Percentiles rank a stretch among this genome's conserved stretches.
phyloP scores from a whole-genome alignment of 2,797 vertebrate genomes.

The Phoebastria nigripes region DNA sequence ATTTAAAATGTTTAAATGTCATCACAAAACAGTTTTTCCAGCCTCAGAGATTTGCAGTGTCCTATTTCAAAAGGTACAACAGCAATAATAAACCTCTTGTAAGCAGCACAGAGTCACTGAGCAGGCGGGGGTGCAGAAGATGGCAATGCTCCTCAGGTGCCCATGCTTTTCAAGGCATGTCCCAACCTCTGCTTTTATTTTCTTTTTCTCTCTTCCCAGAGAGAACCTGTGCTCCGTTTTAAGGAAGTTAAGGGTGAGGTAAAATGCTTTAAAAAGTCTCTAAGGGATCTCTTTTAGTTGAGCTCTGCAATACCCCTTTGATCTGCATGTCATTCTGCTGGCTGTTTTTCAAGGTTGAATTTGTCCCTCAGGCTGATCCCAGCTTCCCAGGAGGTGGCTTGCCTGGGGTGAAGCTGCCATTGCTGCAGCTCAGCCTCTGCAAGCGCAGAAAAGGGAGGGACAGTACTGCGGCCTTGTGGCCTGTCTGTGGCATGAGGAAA shows the following conservation, averaged over 20 bases:
- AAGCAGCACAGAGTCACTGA: neutral
- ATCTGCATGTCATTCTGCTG: neutral
- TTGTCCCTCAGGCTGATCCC: neutral
- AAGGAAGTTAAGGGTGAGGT: neutral
- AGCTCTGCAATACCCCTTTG: neutral
- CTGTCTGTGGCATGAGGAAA: neutral
- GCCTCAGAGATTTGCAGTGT: neutral
- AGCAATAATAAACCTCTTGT: neutral
- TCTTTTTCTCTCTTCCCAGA: neutral
- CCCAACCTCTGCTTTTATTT: neutral
- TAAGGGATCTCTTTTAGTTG: neutral
- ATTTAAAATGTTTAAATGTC: neutral
- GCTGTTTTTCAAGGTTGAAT: neutral
- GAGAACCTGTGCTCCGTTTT: neutral
- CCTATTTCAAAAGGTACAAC: neutral
- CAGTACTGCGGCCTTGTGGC: neutral
- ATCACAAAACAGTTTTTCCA: neutral
- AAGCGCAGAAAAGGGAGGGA: neutral
- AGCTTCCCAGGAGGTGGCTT: neutral
- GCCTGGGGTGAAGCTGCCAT: neutral
- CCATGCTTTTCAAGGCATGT: neutral
- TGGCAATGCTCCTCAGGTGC: neutral
- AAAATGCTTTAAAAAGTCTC: constrained; percentile 1
- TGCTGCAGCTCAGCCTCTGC: neutral
- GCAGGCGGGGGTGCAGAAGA: neutral